These are phyloP conservation scores for Rhizomys pruinosus DNA, from an alignment of 2,113 vertebrate genomes.

Conservation along the genomic window DNA sequence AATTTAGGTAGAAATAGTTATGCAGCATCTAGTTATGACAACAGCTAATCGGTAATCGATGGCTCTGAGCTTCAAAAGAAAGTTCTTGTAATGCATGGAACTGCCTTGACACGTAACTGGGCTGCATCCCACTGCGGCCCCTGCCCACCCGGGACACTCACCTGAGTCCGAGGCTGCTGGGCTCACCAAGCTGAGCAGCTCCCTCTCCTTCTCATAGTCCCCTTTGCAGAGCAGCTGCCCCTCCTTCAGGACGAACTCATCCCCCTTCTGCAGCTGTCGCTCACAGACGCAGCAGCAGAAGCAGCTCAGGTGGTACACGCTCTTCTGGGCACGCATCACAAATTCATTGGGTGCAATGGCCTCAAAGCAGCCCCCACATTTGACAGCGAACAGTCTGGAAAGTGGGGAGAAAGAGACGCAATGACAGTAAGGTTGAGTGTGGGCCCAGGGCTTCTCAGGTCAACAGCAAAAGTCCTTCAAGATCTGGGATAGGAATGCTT, in stretches of 20 bases:
- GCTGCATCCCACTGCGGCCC: rapidly evolving
- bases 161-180: slow-evolving; percentile 93
- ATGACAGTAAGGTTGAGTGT: not conserved
- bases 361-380: slow-evolving; percentile 92
- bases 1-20: not conserved
- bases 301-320: slow-evolving; percentile 96
- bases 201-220: slow-evolving; percentile 92
- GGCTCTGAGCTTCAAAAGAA: not conserved
- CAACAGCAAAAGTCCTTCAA: not conserved
- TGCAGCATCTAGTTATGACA: rapidly evolving
- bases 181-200: slow-evolving; percentile 91
- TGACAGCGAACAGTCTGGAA: slow-evolving; percentile 93
- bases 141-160: slow-evolving; percentile 76
- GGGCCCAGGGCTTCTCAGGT: not conserved
- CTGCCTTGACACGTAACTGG: not conserved
- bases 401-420: slow-evolving; percentile 25
- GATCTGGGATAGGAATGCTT: not conserved
- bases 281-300: slow-evolving; percentile 97
- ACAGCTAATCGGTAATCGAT: not conserved
- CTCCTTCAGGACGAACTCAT: slow-evolving; percentile 95
- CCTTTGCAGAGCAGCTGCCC: slow-evolving; percentile 95
- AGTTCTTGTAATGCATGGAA: not conserved
- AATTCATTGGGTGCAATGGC: slow-evolving; percentile 93
- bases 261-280: slow-evolving; percentile 94
- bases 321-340: slow-evolving; percentile 94